phyloP scores from a whole-genome alignment of 2,113 vertebrate genomes.

The Myxocyprinus asiaticus region DNA sequence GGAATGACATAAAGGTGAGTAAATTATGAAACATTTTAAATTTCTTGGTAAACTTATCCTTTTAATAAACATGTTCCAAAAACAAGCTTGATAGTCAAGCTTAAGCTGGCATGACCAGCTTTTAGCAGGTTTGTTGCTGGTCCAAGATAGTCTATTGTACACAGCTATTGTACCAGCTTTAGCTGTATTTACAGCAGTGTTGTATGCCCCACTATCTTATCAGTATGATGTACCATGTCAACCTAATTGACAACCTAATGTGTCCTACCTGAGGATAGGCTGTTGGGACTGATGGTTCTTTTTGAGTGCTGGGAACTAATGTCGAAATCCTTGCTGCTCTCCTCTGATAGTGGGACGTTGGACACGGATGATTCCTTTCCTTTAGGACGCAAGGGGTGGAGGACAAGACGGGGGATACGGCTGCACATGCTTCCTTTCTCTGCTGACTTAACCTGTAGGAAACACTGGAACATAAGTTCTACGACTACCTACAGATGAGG shows the following conservation, averaged over 20 bases:
- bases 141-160: too few species aligned
- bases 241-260: neutral
- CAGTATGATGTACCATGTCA: neutral
- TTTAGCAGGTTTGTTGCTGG: too few species aligned
- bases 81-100: too few species aligned
- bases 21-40: too few species aligned
- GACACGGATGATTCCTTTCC: conserved; percentile 80
- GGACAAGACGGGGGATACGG: conserved; percentile 90
- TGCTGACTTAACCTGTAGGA: conserved; percentile 79
- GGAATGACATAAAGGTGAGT: too few species aligned
- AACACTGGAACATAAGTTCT: neutral
- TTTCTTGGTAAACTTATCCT: too few species aligned
- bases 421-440: conserved; percentile 87
- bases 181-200: too few species aligned
- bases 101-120: too few species aligned
- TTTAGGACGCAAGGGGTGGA: conserved; percentile 77
- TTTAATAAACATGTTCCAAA: too few species aligned
- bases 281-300: conserved; percentile 90
- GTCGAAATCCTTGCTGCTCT: conserved; percentile 88
- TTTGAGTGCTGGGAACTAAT: conserved; percentile 84
- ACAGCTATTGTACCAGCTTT: too few species aligned
- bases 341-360: conserved; percentile 87
- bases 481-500: too few species aligned
- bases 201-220: neutral
- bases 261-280: conserved; percentile 90